phyloP scores from a whole-genome alignment of 2,113 vertebrate species.

The Gallinago undulata region DNA sequence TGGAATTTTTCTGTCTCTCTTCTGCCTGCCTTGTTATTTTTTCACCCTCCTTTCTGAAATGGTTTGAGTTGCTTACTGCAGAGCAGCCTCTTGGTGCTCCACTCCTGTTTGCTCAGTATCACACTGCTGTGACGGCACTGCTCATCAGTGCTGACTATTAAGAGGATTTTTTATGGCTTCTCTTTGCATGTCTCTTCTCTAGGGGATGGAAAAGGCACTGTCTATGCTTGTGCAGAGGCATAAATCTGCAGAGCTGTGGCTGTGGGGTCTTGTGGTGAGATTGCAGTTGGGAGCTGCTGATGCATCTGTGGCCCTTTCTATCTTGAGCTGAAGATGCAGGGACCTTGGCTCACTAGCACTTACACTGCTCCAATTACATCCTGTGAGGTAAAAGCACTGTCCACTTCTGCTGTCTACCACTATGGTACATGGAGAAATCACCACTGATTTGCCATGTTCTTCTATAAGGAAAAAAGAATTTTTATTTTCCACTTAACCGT shows the following conservation, averaged over 20 bases:
- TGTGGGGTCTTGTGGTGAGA: background rate
- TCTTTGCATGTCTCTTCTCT: background rate
- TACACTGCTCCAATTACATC: accelerated
- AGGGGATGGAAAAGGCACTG: background rate
- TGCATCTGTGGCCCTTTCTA: background rate
- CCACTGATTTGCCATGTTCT: background rate
- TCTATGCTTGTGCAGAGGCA: too few species aligned
- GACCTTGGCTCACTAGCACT: background rate
- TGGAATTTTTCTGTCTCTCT: background rate
- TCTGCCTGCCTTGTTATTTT: background rate
- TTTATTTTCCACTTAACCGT: background rate
- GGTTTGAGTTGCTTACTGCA: background rate
- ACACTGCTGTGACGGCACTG: accelerated
- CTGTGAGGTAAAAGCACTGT: too few species aligned
- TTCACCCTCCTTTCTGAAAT: background rate
- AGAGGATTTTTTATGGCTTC: background rate
- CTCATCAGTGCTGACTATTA: background rate
- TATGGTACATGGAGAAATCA: background rate
- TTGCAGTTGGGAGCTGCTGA: background rate
- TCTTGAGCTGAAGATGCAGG: too few species aligned
- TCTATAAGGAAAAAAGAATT: background rate
- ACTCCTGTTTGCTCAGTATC: background rate
- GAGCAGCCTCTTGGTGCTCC: background rate
- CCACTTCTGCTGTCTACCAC: background rate
- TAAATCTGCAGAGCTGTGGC: accelerated